Evolutionary conservation across 1,140 invertebrate species (phyloP).

Genomic region (Chlorops oryzae): DNA sequence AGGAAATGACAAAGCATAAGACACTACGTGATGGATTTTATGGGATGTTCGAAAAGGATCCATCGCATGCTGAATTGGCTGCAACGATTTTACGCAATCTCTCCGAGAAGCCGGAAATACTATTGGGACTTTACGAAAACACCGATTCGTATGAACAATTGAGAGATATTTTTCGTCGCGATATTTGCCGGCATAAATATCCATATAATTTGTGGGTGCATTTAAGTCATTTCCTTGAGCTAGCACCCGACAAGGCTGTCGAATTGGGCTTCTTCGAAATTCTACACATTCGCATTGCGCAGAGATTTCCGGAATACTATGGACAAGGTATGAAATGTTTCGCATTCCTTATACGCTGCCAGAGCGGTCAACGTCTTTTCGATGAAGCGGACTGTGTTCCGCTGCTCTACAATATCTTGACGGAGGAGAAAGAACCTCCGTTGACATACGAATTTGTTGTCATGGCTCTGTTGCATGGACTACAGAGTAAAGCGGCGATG

Average conservation of each 20-base stretch:
- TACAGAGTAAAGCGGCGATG: constrained; percentile 31
- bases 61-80: not conserved
- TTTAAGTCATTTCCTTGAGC: constrained; percentile 29
- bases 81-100: constrained; percentile 32
- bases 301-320: constrained; percentile 23
- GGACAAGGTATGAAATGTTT: constrained; percentile 31
- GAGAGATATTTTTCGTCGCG: constrained; percentile 22
- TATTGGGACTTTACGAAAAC: constrained; percentile 20
- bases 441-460: constrained; percentile 30
- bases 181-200: constrained; percentile 25
- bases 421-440: not conserved
- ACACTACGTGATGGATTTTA: constrained; percentile 31
- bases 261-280: constrained; percentile 34
- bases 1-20: constrained; percentile 22
- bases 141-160: constrained; percentile 18
- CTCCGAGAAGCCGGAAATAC: constrained; percentile 30
- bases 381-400: constrained; percentile 28
- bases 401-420: constrained; percentile 23
- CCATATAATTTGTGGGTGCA: constrained; percentile 30
- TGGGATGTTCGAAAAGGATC: constrained; percentile 22
- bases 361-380: constrained; percentile 30
- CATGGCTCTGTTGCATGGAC: constrained; percentile 27
- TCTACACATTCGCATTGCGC: constrained; percentile 20
- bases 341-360: constrained; percentile 31
- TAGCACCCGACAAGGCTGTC: constrained; percentile 24